A percentile compares a stretch with the other conserved stretches of the same genome.
These are phyloP conservation scores for Rhingia campestris DNA, from an alignment of 2,888 invertebrate species.

Conservation along the genomic window DNA sequence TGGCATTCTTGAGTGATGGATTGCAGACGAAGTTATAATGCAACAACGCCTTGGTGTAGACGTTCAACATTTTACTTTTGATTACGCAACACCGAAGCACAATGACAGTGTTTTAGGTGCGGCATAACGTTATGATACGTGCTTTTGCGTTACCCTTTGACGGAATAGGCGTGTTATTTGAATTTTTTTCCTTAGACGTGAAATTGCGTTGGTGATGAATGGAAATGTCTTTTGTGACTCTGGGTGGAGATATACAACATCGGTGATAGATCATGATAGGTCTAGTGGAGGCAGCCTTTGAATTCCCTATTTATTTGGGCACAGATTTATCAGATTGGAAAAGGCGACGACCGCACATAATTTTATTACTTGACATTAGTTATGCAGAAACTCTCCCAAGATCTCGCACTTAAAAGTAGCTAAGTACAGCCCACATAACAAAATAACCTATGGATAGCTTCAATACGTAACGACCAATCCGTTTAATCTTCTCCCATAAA, in stretches of 20 bases:
- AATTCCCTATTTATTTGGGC: no score
- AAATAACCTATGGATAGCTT: no score
- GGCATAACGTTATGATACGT: conserved; percentile 41
- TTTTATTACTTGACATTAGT: no score
- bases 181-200: no score
- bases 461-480: no score
- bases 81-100: conserved; percentile 44
- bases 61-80: conserved; percentile 39
- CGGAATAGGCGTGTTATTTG: neutral
- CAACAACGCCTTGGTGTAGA: conserved; percentile 19
- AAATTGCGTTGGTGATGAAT: conserved; percentile 20
- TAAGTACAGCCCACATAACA: no score
- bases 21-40: neutral
- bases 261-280: conserved; percentile 27
- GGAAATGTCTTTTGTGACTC: conserved; percentile 13
- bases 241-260: conserved; percentile 32
- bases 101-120: conserved; percentile 52
- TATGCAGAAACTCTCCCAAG: no score
- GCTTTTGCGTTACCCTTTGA: conserved; percentile 44
- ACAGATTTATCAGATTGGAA: no score
- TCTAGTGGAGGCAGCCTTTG: neutral
- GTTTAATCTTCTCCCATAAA: neutral
- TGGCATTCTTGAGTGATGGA: conserved; percentile 33
- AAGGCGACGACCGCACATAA: no score
- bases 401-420: no score